These are phyloP conservation scores for Ochlodes sylvanus DNA, from an alignment of 2,888 invertebrate genomes.

Conservation along the genomic window DNA sequence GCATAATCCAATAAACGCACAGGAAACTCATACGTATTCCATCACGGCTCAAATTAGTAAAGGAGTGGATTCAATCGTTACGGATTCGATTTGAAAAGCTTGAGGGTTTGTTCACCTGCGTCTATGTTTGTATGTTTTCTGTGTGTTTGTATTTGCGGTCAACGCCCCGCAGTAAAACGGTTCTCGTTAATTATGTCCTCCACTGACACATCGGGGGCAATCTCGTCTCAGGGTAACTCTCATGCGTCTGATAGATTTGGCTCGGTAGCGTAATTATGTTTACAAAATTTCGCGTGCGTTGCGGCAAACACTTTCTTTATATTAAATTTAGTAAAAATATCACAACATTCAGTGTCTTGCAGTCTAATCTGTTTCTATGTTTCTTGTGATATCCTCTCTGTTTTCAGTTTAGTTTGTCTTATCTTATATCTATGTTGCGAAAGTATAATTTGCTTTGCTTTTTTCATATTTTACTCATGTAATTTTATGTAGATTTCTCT, in stretches of 20 bases:
- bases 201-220: conserved; percentile 55
- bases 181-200: conserved; percentile 57
- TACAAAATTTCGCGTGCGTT: not conserved
- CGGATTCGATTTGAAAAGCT: conserved; percentile 48
- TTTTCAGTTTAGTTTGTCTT: too few relatives aligned
- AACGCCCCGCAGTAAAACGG: conserved; percentile 62
- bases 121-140: conserved; percentile 49
- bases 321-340: too few relatives aligned
- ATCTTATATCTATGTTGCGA: too few relatives aligned
- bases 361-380: too few relatives aligned
- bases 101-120: conserved; percentile 64
- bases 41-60: conserved; percentile 31
- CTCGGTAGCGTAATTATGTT: conserved; percentile 19
- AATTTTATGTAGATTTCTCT: too few relatives aligned
- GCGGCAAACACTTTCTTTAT: not conserved
- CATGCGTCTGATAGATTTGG: conserved; percentile 12
- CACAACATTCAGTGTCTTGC: too few relatives aligned
- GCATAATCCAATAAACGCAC: conserved; percentile 10
- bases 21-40: conserved; percentile 19
- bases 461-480: too few relatives aligned
- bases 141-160: conserved; percentile 47
- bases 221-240: conserved; percentile 39
- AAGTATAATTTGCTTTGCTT: too few relatives aligned
- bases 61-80: conserved; percentile 20
- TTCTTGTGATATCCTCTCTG: too few relatives aligned